phyloP scores from a whole-genome alignment of 2,113 vertebrate species.

The Uria lomvia region DNA sequence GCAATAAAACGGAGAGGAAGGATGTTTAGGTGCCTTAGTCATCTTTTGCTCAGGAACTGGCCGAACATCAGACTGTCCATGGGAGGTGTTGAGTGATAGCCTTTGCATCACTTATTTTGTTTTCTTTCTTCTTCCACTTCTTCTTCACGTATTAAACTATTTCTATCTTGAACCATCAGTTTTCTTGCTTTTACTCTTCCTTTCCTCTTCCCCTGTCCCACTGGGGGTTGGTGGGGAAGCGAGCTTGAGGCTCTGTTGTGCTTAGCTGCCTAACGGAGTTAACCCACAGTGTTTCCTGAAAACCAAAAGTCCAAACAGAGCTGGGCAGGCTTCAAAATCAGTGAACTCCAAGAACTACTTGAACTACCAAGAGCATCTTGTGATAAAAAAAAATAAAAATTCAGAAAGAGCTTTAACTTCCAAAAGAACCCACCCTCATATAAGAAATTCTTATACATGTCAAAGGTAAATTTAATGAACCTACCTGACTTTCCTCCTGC shows the following conservation, averaged over 20 bases:
- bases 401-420: neutral
- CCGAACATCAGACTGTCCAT: neutral
- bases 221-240: neutral
- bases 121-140: neutral
- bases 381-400: neutral
- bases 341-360: neutral
- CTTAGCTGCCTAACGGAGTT: neutral
- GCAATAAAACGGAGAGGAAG: neutral
- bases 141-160: neutral
- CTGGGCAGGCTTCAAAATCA: neutral
- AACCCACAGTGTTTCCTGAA: neutral
- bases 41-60: neutral
- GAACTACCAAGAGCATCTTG: neutral
- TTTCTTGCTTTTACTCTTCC: neutral
- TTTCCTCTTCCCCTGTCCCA: neutral
- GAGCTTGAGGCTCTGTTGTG: rapidly evolving
- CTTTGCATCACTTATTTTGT: neutral
- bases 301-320: neutral
- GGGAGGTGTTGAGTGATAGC: neutral
- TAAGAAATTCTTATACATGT: neutral
- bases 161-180: neutral
- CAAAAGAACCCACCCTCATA: neutral
- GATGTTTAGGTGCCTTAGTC: rapidly evolving
- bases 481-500: neutral
- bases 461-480: neutral